Conservation (phyloP, 92 coral and sea anemone genomes). For the Zoanthus sociatus region DNA sequence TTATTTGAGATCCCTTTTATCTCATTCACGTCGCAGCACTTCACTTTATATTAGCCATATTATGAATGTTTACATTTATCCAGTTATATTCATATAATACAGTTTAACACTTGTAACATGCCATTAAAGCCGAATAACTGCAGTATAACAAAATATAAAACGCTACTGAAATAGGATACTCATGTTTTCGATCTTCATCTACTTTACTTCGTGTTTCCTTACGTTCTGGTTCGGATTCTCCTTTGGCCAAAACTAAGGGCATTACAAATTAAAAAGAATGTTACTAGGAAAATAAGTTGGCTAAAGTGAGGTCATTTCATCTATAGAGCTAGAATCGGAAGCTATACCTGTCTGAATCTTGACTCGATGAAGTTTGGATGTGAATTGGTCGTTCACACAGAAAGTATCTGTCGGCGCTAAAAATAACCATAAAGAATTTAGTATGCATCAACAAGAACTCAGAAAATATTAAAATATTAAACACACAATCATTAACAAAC, state of each 20-base stretch:
- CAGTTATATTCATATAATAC: background rate
- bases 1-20: too few species aligned
- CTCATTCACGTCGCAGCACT: too few species aligned
- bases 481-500: conserved; percentile 3
- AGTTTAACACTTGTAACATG: too few species aligned
- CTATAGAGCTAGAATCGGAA: background rate
- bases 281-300: background rate
- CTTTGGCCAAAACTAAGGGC: conserved; percentile 91
- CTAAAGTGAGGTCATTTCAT: background rate
- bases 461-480: background rate
- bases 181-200: conserved; percentile 98
- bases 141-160: background rate
- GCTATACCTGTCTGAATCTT: conserved; percentile 95
- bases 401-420: conserved; percentile 85
- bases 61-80: background rate
- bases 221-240: conserved; percentile 98
- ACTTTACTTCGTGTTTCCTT: conserved; percentile 96
- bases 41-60: too few species aligned
- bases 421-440: conserved; percentile 19
- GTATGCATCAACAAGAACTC: background rate
- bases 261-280: background rate
- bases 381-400: conserved; percentile 92
- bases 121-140: background rate
- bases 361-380: conserved; percentile 96
- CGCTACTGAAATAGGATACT: conserved; percentile 83